Base-by-base conservation (phyloP, 2,113 vertebrate species). In the Oceanodroma tethys region DNA sequence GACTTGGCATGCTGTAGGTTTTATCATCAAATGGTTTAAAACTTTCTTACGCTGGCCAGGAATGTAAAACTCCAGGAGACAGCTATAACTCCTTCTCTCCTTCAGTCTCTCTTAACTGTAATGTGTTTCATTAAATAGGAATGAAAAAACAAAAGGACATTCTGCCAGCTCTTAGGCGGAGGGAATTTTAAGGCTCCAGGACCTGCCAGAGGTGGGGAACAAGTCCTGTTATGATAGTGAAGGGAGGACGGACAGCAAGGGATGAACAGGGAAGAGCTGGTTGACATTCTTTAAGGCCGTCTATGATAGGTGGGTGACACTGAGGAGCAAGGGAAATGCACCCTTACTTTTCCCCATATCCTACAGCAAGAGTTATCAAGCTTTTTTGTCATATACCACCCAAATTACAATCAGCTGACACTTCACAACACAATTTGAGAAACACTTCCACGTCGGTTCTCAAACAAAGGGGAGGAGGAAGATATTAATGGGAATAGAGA, bases 271-370 rank as follows among this genome's bases (percentile, higher is more conserved):
- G 47, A 75, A 53, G 16, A 45, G 38, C 13, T 91, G 26, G 2
- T 0, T 74, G 48, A 47, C 5, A 34, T 53, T 65, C 6, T 72
- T 62, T 55, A 60, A 86, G 9, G 36, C 11, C 10, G 43, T 0
- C 15, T 27, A 0, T 25, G 11, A 15, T 7, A 43, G 25, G 16
- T 16, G 15, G 12, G 22, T 56, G 9, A 78, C 17, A 66, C 0
- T 14, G 40, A 50, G 19, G 20, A 62, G 4, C 32, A 50, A 66
- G 16, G 36, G 11, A 67, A 89, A 47, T 7, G 30, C 7, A 45
- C 6, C 11, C 30, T 40, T 27, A 21, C 16, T 20, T 85, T 81
- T 56, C 16, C 20, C 11, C 19, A 21, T 29, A 19, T 22, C 26
- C 14, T 21, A 42, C 5, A 55, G 27, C 36, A 53, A 63, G 30